These are phyloP conservation scores for Glaucopsyche alexis DNA, from an alignment of 2,888 invertebrate species.

Conservation along the genomic window DNA sequence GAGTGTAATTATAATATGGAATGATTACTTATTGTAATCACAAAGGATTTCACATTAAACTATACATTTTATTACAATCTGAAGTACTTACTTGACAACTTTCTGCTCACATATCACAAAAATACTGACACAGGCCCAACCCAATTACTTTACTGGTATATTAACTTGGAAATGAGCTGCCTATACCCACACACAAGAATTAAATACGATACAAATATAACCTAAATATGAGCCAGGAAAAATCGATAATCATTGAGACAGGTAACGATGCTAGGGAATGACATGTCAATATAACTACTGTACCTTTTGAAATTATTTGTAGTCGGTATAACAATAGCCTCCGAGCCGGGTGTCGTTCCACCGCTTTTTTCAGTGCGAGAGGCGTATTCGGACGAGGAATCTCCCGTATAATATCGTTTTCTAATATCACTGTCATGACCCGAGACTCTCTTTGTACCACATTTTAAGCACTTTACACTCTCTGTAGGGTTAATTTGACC, in stretches of 20 bases:
- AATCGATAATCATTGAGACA: slow-evolving; percentile 70
- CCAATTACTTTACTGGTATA: slow-evolving; percentile 49
- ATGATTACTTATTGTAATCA: slow-evolving; percentile 21
- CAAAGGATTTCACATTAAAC: slow-evolving; percentile 22
- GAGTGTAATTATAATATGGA: neutral
- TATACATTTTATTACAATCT: slow-evolving; percentile 47
- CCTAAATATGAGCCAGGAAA: slow-evolving; percentile 68
- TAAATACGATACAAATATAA: slow-evolving; percentile 70
- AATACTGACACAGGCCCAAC: slow-evolving; percentile 60
- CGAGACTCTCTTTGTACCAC: slow-evolving; percentile 84
- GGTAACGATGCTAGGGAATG: slow-evolving; percentile 54
- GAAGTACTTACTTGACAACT: slow-evolving; percentile 49
- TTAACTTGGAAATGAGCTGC: slow-evolving; percentile 65
- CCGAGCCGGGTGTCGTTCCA: slow-evolving; percentile 69
- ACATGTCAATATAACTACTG: slow-evolving; percentile 52
- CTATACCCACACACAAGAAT: slow-evolving; percentile 53
- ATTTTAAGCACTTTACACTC: slow-evolving; percentile 90
- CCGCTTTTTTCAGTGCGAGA: slow-evolving; percentile 68
- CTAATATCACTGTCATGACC: slow-evolving; percentile 76
- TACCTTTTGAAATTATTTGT: slow-evolving; percentile 70
- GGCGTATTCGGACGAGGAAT: slow-evolving; percentile 70
- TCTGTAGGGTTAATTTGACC: slow-evolving; percentile 94
- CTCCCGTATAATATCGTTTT: slow-evolving; percentile 61
- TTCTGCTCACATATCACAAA: slow-evolving; percentile 51
- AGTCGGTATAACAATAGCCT: slow-evolving; percentile 66